phyloP scores from a whole-genome alignment of 92 coral and sea anemone genomes.

The Palythoa heliodiscus region DNA sequence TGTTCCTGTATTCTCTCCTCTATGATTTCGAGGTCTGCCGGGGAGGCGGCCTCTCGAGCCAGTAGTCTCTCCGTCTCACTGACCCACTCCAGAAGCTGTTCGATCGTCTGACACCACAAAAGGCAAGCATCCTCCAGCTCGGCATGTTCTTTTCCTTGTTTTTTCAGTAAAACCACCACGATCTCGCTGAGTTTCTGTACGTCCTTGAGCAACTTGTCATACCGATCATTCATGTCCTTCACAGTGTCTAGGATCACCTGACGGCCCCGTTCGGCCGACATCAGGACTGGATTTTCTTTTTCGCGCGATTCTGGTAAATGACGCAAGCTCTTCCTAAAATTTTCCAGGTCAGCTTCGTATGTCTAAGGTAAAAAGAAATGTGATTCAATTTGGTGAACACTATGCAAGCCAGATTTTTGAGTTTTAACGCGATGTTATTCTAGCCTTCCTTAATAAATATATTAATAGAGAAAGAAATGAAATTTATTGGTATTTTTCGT shows the following conservation, averaged over 20 bases:
- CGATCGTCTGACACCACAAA: slow-evolving; percentile 91
- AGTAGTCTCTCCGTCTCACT: slow-evolving; percentile 88
- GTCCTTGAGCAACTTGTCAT: slow-evolving; percentile 76
- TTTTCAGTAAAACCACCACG: slow-evolving; percentile 66
- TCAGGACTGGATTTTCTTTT: slow-evolving; percentile 66
- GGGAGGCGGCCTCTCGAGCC: slow-evolving; percentile 85
- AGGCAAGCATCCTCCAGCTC: slow-evolving; percentile 91
- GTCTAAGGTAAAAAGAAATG: slow-evolving; percentile 47
- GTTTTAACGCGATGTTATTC: no score
- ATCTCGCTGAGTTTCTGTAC: slow-evolving; percentile 76
- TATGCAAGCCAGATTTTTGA: no score
- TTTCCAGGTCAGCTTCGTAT: slow-evolving; percentile 70
- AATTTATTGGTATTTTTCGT: no score
- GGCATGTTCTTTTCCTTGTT: slow-evolving; percentile 80
- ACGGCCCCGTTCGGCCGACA: slow-evolving; percentile 74
- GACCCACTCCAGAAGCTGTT: slow-evolving; percentile 95
- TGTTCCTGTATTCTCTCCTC: slow-evolving; percentile 92
- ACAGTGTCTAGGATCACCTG: slow-evolving; percentile 70
- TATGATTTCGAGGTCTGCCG: slow-evolving; percentile 82
- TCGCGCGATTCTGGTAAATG: slow-evolving; percentile 91
- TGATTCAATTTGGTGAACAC: background rate
- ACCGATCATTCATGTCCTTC: slow-evolving; percentile 69
- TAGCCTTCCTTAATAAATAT: no score
- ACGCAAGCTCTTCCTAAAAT: slow-evolving; percentile 73
- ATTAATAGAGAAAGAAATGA: no score